Percentiles rank a stretch among this genome's conserved stretches.
These are phyloP conservation scores for Apamea crenata DNA, from an alignment of 2,888 invertebrate species.

Conservation along the genomic window DNA sequence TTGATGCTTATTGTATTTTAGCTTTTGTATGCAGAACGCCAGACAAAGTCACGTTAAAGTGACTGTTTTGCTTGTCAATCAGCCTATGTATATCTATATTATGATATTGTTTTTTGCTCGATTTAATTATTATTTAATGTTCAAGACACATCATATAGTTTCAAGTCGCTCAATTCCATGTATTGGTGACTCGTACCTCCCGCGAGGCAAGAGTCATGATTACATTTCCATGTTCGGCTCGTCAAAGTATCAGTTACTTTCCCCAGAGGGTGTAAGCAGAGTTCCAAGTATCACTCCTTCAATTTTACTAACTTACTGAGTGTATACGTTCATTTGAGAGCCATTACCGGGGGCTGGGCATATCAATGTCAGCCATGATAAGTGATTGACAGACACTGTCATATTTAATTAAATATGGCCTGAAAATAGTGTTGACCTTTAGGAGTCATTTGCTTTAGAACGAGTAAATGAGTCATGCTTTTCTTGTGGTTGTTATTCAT, in stretches of 20 bases:
- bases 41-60: neutral
- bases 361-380: slow-evolving; percentile 39
- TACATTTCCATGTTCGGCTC: slow-evolving; percentile 53
- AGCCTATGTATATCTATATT: neutral
- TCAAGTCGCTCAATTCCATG: neutral
- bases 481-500: slow-evolving; percentile 29
- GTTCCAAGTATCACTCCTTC: slow-evolving; percentile 24
- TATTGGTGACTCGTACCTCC: slow-evolving; percentile 18
- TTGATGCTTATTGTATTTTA: neutral
- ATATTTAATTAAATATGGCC: slow-evolving; percentile 35
- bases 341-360: slow-evolving; percentile 7
- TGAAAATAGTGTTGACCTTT: slow-evolving; percentile 46
- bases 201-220: slow-evolving; percentile 34
- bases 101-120: neutral
- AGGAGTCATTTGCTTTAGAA: slow-evolving; percentile 24
- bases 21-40: neutral
- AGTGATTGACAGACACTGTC: slow-evolving; percentile 28
- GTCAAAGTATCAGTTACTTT: slow-evolving; percentile 53
- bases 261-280: slow-evolving; percentile 55
- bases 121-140: neutral
- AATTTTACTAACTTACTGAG: slow-evolving; percentile 16
- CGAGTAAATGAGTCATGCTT: slow-evolving; percentile 29
- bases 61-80: neutral
- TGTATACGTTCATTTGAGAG: slow-evolving; percentile 12
- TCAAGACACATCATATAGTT: neutral